These are phyloP conservation scores for Catagonus wagneri DNA, from an alignment of 2,113 vertebrate genomes.

Conservation along the genomic window DNA sequence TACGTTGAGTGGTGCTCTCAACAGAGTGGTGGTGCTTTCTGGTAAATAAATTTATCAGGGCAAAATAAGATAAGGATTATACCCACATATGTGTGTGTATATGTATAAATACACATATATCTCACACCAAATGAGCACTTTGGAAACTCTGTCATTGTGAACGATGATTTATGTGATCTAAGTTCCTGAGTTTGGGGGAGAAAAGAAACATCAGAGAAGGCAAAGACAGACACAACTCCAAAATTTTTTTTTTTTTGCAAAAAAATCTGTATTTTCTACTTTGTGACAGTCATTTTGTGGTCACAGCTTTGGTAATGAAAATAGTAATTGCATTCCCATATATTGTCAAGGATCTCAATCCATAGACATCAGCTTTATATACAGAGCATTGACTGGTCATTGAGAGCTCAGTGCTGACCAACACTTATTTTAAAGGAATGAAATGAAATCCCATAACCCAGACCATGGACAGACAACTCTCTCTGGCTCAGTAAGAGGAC, in stretches of 20 bases:
- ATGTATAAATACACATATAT: not conserved
- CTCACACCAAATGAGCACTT: not conserved
- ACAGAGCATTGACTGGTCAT: not conserved
- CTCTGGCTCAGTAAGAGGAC: not conserved
- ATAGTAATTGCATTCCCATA: not conserved
- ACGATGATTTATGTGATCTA: slow-evolving; percentile 73
- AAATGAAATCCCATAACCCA: not conserved
- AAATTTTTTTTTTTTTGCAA: slow-evolving; percentile 64
- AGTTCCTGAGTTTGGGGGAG: slow-evolving; percentile 64
- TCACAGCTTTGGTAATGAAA: slow-evolving; percentile 55
- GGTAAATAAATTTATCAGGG: slow-evolving; percentile 20
- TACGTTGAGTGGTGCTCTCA: not conserved
- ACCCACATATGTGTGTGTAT: not conserved
- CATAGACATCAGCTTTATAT: not conserved
- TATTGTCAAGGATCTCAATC: not conserved
- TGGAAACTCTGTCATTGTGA: slow-evolving; percentile 37
- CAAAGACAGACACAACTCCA: slow-evolving; percentile 70
- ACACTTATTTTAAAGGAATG: not conserved
- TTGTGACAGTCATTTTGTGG: slow-evolving; percentile 77
- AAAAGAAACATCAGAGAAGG: slow-evolving; percentile 58
- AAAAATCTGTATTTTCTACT: slow-evolving; percentile 75
- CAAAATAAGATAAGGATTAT: not conserved
- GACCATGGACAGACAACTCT: not conserved
- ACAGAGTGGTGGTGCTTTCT: slow-evolving; percentile 7
- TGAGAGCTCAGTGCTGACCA: not conserved